Conservation (phyloP, 2,888 invertebrate genomes). For the Agrochola circellaris region DNA sequence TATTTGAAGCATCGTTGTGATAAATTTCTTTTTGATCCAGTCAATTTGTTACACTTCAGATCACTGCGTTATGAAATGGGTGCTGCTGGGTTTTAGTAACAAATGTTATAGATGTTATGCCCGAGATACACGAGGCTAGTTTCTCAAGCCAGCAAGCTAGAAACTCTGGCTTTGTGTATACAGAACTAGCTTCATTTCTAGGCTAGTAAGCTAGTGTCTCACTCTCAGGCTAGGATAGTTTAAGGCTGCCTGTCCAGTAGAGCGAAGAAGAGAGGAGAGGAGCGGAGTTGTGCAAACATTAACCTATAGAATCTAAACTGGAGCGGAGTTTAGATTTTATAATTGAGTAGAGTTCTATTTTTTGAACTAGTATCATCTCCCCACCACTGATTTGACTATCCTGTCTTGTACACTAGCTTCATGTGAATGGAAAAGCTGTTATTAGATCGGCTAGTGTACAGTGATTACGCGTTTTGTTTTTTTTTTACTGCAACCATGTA, state of each 20-base stretch:
- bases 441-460: not conserved
- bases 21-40: slow-evolving; percentile 60
- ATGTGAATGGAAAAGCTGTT: not conserved
- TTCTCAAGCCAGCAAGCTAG: not conserved
- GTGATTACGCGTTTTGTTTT: not conserved
- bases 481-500: not conserved
- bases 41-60: slow-evolving; percentile 55
- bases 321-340: too few species aligned
- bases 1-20: slow-evolving; percentile 65
- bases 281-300: too few species aligned
- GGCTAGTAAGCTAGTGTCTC: not conserved
- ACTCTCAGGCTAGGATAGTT: not conserved
- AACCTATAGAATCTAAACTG: too few species aligned
- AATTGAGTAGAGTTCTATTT: not conserved
- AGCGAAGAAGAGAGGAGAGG: too few species aligned
- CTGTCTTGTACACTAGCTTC: not conserved
- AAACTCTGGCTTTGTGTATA: not conserved
- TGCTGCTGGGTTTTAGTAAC: slow-evolving; percentile 25
- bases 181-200: not conserved
- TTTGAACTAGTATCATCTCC: not conserved
- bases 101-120: slow-evolving; percentile 8
- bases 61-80: slow-evolving; percentile 25
- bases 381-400: not conserved
- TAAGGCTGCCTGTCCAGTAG: not conserved
- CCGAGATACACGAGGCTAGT: not conserved